Conservation (phyloP, 2,113 vertebrate genomes). For the Hipposideros armiger region DNA sequence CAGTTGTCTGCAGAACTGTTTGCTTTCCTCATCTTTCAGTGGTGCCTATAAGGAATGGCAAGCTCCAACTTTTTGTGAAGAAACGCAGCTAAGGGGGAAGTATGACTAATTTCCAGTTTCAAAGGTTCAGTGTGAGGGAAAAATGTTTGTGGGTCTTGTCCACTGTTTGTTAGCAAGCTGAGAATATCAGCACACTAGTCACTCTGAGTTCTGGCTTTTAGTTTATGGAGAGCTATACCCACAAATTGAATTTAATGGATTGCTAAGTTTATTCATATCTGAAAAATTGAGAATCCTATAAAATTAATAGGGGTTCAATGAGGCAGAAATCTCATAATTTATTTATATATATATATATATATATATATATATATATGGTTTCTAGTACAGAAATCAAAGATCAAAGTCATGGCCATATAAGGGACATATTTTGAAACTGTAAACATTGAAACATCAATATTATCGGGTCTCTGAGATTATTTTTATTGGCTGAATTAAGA, state of each 20-base stretch:
- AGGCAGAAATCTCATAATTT: background rate
- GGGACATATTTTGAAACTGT: background rate
- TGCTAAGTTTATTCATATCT: slow-evolving; percentile 15
- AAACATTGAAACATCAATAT: background rate
- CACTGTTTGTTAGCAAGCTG: background rate
- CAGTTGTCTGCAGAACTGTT: background rate
- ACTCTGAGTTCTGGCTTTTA: background rate
- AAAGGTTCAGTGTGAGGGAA: background rate
- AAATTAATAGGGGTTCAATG: background rate
- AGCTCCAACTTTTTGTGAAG: background rate
- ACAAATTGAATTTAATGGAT: background rate
- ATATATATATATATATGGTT: background rate
- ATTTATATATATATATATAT: background rate
- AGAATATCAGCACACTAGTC: background rate
- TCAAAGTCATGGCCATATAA: background rate
- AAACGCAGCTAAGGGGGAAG: background rate
- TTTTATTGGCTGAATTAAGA: background rate
- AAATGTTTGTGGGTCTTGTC: background rate
- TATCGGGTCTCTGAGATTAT: background rate
- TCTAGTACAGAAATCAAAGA: too few relatives aligned
- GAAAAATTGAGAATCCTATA: background rate
- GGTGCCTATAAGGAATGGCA: background rate
- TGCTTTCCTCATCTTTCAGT: background rate
- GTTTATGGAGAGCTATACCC: background rate
- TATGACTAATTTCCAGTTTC: background rate